Percentiles rank a stretch among this genome's conserved stretches.
These are phyloP conservation scores for Axea sp. DNA, from an alignment of 2,888 invertebrate species.

Conservation along the genomic window DNA sequence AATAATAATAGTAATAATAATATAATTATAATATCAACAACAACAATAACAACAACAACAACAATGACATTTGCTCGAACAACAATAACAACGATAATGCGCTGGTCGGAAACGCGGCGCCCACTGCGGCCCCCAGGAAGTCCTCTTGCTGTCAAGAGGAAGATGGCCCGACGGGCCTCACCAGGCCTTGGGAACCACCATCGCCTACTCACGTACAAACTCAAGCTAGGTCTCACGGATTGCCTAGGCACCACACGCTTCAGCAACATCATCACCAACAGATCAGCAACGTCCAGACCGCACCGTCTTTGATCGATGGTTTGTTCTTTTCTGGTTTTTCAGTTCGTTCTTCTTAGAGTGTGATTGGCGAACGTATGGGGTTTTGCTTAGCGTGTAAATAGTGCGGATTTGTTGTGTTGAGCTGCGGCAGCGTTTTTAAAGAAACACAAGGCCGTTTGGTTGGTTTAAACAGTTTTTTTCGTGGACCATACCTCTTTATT, in stretches of 20 bases:
- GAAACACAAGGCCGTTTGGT: too few relatives aligned
- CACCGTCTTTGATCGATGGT: conserved; percentile 74
- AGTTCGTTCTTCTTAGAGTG: background rate
- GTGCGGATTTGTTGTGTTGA: too few relatives aligned
- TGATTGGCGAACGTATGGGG: background rate
- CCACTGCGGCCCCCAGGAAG: conserved; percentile 64
- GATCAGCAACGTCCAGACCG: conserved; percentile 69
- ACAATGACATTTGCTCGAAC: conserved; percentile 65
- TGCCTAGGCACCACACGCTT: conserved; percentile 68
- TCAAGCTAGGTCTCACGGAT: conserved; percentile 71
- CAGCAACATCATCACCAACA: conserved; percentile 74
- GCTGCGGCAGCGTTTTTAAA: too few relatives aligned
- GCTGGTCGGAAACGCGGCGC: conserved; percentile 48
- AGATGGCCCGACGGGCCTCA: conserved; percentile 70
- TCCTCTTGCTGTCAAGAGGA: conserved; percentile 73
- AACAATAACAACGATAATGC: conserved; percentile 63
- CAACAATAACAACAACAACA: conserved; percentile 64
- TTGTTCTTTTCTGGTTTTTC: conserved; percentile 17
- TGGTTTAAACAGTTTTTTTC: too few relatives aligned
- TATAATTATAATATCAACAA: too few relatives aligned
- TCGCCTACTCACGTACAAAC: conserved; percentile 72
- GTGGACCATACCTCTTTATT: too few relatives aligned
- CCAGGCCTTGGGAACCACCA: conserved; percentile 77
- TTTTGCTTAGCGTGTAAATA: too few relatives aligned
- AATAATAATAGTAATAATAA: too few relatives aligned